phyloP scores from a whole-genome alignment of 2,113 vertebrate genomes.

The Limnothrissa miodon region DNA sequence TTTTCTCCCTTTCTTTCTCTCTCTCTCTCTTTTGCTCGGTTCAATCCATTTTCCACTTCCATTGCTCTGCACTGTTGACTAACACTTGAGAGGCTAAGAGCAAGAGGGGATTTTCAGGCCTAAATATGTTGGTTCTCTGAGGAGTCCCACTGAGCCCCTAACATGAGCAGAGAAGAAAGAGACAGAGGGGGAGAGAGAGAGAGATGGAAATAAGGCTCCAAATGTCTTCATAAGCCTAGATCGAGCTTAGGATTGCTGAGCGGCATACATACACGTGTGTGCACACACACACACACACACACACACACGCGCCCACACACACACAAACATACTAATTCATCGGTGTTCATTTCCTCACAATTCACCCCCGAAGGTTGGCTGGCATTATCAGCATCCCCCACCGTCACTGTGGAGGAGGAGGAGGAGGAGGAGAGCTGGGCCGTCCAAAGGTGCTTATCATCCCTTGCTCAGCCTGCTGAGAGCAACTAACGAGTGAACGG shows the following conservation, averaged over 20 bases:
- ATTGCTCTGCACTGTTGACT: conserved; percentile 15
- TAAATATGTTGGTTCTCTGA: background rate
- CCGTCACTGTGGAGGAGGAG: background rate
- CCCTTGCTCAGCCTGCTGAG: background rate
- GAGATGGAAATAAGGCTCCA: background rate
- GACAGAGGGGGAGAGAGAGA: conserved; percentile 33
- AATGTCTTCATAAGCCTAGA: background rate
- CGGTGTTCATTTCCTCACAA: background rate
- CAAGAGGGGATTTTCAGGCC: conserved; percentile 8
- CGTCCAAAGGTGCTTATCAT: background rate
- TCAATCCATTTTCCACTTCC: conserved; percentile 15
- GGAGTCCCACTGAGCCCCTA: background rate
- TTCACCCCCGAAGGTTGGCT: conserved; percentile 12
- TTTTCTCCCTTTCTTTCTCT: background rate
- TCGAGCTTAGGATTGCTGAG: background rate
- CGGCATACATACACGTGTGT: background rate
- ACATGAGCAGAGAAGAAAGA: conserved; percentile 31
- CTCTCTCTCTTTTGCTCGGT: background rate
- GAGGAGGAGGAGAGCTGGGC: background rate
- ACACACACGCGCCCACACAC: background rate
- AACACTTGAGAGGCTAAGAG: conserved; percentile 6
- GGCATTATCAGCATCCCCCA: conserved; percentile 4
- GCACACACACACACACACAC: background rate
- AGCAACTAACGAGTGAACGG: background rate
- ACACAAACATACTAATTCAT: conserved; percentile 4